A percentile compares a stretch with the other conserved stretches of the same genome.
Evolutionary conservation across 37 sponge, comb jelly and placozoan genomes (phyloP).

Genomic region (Eunapius fragilis): DNA sequence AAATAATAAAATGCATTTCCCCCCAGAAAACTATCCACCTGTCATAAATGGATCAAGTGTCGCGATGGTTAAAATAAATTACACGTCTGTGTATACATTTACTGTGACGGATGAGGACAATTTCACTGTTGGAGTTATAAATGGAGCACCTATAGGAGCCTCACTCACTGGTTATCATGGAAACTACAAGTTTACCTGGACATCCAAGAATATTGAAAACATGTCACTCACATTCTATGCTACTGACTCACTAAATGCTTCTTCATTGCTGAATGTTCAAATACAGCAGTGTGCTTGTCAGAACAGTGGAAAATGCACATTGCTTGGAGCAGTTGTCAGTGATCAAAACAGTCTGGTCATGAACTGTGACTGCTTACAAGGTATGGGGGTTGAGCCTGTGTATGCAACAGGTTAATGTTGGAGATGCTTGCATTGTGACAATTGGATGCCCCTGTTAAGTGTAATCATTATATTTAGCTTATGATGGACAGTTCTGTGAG

Average conservation of each 20-base stretch:
- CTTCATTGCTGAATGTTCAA: background rate
- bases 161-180: background rate
- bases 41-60: constrained; percentile 25
- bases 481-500: constrained; percentile 50
- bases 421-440: background rate
- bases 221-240: constrained; percentile 26
- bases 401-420: too few species aligned
- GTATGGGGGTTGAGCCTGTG: too few species aligned
- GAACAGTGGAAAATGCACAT: constrained; percentile 60
- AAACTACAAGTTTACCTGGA: constrained; percentile 34
- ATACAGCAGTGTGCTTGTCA: constrained; percentile 54
- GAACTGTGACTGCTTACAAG: constrained; percentile 49
- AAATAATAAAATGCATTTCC: background rate
- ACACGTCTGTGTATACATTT: constrained; percentile 28
- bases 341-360: constrained; percentile 9
- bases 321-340: constrained; percentile 22
- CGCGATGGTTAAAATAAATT: constrained; percentile 18
- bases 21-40: constrained; percentile 63
- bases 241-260: constrained; percentile 24
- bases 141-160: background rate
- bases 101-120: constrained; percentile 32
- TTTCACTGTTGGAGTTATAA: constrained; percentile 7
- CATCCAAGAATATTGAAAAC: background rate
- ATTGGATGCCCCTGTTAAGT: background rate
- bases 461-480: constrained; percentile 21